Evolutionary conservation across 2,113 vertebrate genomes (phyloP).

Genomic region (Nicator chloris): DNA sequence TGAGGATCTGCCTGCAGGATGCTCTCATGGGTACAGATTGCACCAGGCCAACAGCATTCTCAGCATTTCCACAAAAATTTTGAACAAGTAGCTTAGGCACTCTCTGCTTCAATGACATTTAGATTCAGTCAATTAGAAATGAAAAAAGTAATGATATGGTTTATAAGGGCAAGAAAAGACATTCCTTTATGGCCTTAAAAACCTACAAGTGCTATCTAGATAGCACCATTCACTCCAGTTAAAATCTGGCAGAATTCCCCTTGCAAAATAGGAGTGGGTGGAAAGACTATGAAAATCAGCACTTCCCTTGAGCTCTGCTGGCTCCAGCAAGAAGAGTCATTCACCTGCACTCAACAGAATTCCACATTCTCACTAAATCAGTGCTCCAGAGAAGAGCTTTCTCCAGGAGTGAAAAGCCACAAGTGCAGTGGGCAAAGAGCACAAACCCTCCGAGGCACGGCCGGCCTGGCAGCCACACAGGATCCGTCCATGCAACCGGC

Average conservation of each 20-base stretch:
- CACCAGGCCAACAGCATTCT: neutral
- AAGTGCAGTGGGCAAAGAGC: neutral
- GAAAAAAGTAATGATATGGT: neutral
- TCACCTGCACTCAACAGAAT: neutral
- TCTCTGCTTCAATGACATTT: neutral
- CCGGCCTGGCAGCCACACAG: neutral
- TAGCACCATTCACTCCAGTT: neutral
- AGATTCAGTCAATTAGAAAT: neutral
- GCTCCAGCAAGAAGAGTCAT: neutral
- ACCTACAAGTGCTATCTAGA: neutral
- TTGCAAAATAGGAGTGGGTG: neutral
- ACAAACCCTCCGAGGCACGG: neutral
- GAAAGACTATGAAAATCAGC: neutral
- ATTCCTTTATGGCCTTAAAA: neutral
- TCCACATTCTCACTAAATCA: neutral
- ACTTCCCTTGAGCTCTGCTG: neutral
- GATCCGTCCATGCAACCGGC: accelerated
- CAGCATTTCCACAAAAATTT: neutral
- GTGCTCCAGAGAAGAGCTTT: neutral
- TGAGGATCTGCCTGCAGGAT: neutral
- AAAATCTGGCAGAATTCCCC: neutral
- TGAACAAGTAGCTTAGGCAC: neutral
- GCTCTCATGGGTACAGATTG: neutral
- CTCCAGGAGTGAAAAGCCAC: neutral
- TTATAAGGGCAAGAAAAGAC: neutral